phyloP scores from a whole-genome alignment of 2,113 vertebrate species.

The Tragelaphus imberbis region DNA sequence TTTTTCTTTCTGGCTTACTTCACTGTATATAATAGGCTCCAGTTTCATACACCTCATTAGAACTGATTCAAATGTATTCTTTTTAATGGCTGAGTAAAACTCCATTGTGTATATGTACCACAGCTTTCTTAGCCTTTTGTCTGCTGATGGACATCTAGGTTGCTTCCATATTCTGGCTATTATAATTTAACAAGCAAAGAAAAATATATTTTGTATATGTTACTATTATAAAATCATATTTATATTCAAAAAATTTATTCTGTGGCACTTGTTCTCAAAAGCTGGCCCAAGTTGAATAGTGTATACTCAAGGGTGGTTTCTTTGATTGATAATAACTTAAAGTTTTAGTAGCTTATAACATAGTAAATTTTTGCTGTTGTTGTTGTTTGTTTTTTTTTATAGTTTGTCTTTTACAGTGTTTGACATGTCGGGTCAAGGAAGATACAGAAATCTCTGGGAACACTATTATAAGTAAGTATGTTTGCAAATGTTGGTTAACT shows the following conservation, averaged over 20 bases:
- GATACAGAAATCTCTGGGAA: slow-evolving; percentile 99
- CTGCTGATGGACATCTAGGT: no score
- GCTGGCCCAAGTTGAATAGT: neutral
- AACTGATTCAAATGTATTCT: no score
- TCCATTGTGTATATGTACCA: no score
- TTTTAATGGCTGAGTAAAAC: no score
- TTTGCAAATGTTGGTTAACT: slow-evolving; percentile 22
- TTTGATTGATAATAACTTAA: neutral
- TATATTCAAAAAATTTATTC: neutral
- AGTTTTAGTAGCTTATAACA: neutral
- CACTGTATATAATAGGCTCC: no score
- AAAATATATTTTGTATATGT: neutral
- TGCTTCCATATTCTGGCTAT: neutral
- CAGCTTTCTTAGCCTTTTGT: no score
- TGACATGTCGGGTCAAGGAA: slow-evolving; percentile 99
- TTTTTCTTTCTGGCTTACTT: no score
- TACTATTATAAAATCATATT: slow-evolving; percentile 15
- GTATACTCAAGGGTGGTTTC: neutral
- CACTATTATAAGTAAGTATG: slow-evolving; percentile 97
- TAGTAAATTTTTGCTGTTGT: neutral
- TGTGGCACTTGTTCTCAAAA: neutral
- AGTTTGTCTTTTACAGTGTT: slow-evolving; percentile 99
- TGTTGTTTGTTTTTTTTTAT: slow-evolving; percentile 76
- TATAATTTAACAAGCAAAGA: neutral
- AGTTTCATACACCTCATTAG: no score